Evolutionary conservation across 2,797 vertebrate species (phyloP).

Genomic region (Danio aesculapii): DNA sequence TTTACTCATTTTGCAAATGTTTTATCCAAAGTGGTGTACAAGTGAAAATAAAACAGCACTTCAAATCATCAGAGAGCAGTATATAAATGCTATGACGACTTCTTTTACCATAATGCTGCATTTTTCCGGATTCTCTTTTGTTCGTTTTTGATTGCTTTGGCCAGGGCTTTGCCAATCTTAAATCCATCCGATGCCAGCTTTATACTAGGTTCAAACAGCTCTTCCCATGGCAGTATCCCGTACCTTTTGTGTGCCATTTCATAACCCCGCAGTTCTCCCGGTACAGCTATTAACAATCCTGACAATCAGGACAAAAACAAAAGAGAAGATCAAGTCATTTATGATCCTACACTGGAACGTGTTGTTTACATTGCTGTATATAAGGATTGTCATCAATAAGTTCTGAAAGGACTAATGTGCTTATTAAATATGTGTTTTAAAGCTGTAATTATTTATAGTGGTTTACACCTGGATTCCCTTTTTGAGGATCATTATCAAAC

Average conservation of each 20-base stretch:
- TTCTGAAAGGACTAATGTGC: too few species aligned
- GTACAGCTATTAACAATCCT: slow-evolving; percentile 91
- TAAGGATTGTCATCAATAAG: too few species aligned
- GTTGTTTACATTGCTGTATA: too few species aligned
- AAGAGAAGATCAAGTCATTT: too few species aligned
- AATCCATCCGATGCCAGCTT: slow-evolving; percentile 88
- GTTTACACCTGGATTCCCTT: slow-evolving; percentile 83
- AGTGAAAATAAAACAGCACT: too few species aligned
- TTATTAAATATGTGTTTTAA: too few species aligned
- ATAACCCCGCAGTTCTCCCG: slow-evolving; percentile 82
- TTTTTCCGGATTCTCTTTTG: slow-evolving; percentile 75
- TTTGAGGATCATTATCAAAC: slow-evolving; percentile 85
- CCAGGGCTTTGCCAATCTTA: slow-evolving; percentile 84
- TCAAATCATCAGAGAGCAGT: too few species aligned
- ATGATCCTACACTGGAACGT: background rate
- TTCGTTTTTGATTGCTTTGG: slow-evolving; percentile 76
- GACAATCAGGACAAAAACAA: slow-evolving; percentile 44
- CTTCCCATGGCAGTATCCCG: slow-evolving; percentile 89
- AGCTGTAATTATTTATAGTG: too few species aligned
- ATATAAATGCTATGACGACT: too few species aligned
- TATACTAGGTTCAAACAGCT: slow-evolving; percentile 92
- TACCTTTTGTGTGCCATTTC: slow-evolving; percentile 90
- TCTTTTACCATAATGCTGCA: slow-evolving; percentile 84
- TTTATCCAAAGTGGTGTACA: too few species aligned
- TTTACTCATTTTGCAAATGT: too few species aligned